Evolutionary conservation across 1,140 invertebrate species (phyloP).

Genomic region (Meloidogyne chitwoodi): DNA sequence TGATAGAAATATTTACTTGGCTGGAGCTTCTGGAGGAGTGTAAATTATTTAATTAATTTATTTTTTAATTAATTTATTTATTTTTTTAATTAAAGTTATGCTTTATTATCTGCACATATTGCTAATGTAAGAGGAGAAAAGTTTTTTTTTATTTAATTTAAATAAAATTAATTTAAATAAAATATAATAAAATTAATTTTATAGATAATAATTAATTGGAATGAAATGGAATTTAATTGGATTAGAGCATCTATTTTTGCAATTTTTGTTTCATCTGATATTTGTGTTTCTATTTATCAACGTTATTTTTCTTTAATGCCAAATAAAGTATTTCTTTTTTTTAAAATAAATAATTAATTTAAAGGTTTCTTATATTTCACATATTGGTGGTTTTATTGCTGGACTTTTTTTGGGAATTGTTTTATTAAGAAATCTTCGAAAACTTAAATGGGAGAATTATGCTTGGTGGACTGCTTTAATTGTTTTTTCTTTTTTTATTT

Average conservation of each 20-base stretch:
- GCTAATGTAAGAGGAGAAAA: slow-evolving; percentile 77
- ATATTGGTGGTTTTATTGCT: slow-evolving; percentile 43
- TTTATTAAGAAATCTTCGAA: slow-evolving; percentile 31
- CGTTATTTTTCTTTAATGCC: slow-evolving; percentile 27
- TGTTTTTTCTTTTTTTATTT: slow-evolving; percentile 33
- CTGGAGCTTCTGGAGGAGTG: slow-evolving; percentile 87
- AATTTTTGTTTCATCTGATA: slow-evolving; percentile 65
- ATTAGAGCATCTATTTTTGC: slow-evolving; percentile 73
- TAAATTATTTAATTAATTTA: slow-evolving; percentile 67
- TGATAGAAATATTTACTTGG: slow-evolving; percentile 72
- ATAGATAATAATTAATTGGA: slow-evolving; percentile 77
- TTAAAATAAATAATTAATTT: slow-evolving; percentile 4
- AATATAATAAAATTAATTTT: too few relatives aligned
- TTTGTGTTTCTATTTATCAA: slow-evolving; percentile 44
- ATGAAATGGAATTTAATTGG: slow-evolving; percentile 72
- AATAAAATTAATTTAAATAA: too few relatives aligned
- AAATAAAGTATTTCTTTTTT: slow-evolving; percentile 19
- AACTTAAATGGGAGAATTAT: slow-evolving; percentile 38
- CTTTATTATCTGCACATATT: slow-evolving; percentile 86
- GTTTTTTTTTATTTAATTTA: too few relatives aligned
- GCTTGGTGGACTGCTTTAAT: slow-evolving; percentile 37
- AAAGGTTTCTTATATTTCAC: slow-evolving; percentile 45
- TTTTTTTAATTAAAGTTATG: slow-evolving; percentile 68
- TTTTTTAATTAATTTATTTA: not conserved
- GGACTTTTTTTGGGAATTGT: slow-evolving; percentile 42